Conservation (phyloP, 2,797 vertebrate species). For the Echiichthys vipera region DNA sequence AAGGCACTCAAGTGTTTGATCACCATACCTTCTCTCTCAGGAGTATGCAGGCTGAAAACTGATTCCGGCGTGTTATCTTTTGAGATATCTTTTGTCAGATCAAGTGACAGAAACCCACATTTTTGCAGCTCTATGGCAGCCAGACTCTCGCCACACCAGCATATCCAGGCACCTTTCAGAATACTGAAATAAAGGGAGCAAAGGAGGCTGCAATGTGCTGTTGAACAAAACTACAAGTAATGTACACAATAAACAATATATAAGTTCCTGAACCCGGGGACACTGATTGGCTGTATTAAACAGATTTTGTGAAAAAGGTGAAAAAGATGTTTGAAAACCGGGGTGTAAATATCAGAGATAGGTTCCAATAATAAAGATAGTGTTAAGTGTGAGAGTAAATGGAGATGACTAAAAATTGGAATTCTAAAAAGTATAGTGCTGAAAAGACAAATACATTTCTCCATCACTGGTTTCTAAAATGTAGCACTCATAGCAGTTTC, state of each 20-base stretch:
- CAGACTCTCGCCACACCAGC: constrained; percentile 12
- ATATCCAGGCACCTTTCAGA: constrained; percentile 27
- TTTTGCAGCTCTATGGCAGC: constrained; percentile 24
- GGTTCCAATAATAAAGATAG: constrained; percentile 4
- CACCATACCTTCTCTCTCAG: constrained; percentile 33
- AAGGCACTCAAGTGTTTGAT: constrained; percentile 73
- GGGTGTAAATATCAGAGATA: constrained; percentile 4
- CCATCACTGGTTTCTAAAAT: too few relatives aligned
- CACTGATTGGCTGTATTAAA: constrained; percentile 11
- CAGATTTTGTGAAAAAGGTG: constrained; percentile 21
- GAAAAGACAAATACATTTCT: too few relatives aligned
- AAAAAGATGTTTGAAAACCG: constrained; percentile 16
- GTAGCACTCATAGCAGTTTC: too few relatives aligned
- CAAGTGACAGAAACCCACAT: constrained; percentile 49
- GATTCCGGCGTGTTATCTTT: constrained; percentile 59
- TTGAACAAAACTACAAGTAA: constrained; percentile 20
- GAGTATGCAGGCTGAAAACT: constrained; percentile 65
- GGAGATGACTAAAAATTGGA: background rate
- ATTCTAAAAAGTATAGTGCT: background rate
- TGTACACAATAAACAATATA: too few relatives aligned
- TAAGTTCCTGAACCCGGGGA: background rate
- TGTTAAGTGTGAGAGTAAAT: background rate
- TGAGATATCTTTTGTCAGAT: constrained; percentile 58
- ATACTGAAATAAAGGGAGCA: constrained; percentile 24
- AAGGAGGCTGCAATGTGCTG: constrained; percentile 7